phyloP scores from a whole-genome alignment of 2,113 vertebrate species.

The Onychostoma macrolepis region DNA sequence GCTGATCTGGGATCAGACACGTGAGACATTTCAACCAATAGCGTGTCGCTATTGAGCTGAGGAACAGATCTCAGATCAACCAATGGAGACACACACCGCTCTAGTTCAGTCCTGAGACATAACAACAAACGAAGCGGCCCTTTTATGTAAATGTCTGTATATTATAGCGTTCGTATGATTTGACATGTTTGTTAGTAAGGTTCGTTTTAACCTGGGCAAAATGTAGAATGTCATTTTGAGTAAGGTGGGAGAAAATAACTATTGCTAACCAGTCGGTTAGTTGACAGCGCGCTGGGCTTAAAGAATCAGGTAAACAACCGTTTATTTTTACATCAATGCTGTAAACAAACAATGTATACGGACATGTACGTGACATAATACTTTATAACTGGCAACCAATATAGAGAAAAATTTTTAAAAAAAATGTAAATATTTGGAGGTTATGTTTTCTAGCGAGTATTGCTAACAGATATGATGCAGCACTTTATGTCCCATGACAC shows the following conservation, averaged over 20 bases:
- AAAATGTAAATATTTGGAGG: background rate
- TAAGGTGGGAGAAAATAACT: background rate
- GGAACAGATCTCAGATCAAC: constrained; percentile 8
- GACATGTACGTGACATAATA: background rate
- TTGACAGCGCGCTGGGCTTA: constrained; percentile 15
- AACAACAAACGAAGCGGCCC: constrained; percentile 3
- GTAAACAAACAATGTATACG: background rate
- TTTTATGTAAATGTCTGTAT: background rate
- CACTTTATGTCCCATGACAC: constrained; percentile 5
- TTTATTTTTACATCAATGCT: background rate
- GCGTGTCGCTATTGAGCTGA: too few relatives aligned
- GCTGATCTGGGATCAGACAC: constrained; percentile 36
- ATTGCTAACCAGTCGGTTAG: background rate
- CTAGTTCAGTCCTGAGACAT: background rate
- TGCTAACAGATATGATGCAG: constrained; percentile 23
- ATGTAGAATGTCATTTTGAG: constrained; percentile 4
- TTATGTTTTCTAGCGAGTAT: background rate
- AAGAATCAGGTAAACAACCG: constrained; percentile 53
- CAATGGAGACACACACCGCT: accelerated
- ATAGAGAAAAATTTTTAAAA: background rate
- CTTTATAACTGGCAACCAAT: background rate
- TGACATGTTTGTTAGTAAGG: background rate
- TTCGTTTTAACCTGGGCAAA: background rate
- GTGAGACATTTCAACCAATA: background rate
- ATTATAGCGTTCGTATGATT: background rate